Evolutionary conservation across 2,888 invertebrate genomes (phyloP).

Genomic region (Corbicula japonica): DNA sequence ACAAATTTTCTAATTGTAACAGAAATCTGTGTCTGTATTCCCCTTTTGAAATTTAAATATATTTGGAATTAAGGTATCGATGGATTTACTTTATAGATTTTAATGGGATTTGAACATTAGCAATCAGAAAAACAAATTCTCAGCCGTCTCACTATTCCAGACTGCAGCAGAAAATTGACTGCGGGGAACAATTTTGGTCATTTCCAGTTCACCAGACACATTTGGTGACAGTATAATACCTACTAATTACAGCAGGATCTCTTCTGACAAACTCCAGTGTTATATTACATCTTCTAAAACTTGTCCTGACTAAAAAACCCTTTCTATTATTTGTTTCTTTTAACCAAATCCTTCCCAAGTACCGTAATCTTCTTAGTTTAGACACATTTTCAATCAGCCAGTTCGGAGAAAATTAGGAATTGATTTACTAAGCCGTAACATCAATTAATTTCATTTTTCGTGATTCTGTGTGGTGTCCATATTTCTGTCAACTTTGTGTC

Average conservation of each 20-base stretch:
- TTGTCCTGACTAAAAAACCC: conserved; percentile 37
- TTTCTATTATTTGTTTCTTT: conserved; percentile 63
- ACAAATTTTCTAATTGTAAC: too few relatives aligned
- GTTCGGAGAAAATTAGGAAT: conserved; percentile 68
- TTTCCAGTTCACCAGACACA: too few relatives aligned
- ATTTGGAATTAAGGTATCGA: too few relatives aligned
- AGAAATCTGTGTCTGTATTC: too few relatives aligned
- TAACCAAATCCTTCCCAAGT: conserved; percentile 59
- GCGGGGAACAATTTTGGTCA: too few relatives aligned
- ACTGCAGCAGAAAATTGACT: too few relatives aligned
- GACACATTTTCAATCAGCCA: conserved; percentile 66
- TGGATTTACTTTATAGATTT: too few relatives aligned
- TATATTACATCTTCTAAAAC: conserved; percentile 29
- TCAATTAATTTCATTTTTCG: conserved; percentile 70
- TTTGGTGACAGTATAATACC: too few relatives aligned
- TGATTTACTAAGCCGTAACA: conserved; percentile 67
- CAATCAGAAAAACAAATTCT: too few relatives aligned
- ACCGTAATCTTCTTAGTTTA: conserved; percentile 63
- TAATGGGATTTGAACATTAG: too few relatives aligned
- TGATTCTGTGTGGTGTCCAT: conserved; percentile 60
- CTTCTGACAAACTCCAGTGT: conserved; percentile 15
- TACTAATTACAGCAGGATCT: conserved; percentile 34
- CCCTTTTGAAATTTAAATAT: too few relatives aligned
- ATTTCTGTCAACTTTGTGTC: conserved; percentile 68
- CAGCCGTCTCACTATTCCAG: too few relatives aligned